A percentile compares a stretch with the other conserved stretches of the same genome.
Evolutionary conservation across 2,113 vertebrate species (phyloP).

Genomic region (Budorcas taxicolor): DNA sequence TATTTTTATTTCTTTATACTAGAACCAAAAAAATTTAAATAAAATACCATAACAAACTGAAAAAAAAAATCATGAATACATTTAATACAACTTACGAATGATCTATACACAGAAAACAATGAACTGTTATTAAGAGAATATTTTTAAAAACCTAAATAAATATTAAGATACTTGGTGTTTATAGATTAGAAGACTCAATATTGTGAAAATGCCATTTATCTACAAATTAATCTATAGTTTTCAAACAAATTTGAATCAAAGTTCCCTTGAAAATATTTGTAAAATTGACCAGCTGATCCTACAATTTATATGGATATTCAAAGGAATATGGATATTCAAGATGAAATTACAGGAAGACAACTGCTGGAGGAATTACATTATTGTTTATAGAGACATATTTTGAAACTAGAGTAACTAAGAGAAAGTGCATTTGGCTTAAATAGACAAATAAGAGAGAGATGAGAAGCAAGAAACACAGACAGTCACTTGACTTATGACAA

Average conservation of each 20-base stretch:
- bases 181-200: neutral
- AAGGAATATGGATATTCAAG: neutral
- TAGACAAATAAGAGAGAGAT: neutral
- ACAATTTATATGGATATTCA: neutral
- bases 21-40: neutral
- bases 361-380: neutral
- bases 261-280: neutral
- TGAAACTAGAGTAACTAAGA: neutral
- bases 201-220: neutral
- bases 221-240: neutral
- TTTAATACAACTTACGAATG: neutral
- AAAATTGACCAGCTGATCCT: neutral
- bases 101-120: neutral
- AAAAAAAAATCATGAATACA: neutral
- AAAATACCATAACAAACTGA: neutral
- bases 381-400: neutral
- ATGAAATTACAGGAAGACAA: neutral
- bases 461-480: neutral
- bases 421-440: neutral
- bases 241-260: neutral
- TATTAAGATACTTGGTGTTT: neutral
- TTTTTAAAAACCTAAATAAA: neutral
- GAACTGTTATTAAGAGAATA: neutral
- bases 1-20: neutral
- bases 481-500: neutral